phyloP scores from a whole-genome alignment of 2,113 vertebrate genomes.

The Thunnus maccoyii region DNA sequence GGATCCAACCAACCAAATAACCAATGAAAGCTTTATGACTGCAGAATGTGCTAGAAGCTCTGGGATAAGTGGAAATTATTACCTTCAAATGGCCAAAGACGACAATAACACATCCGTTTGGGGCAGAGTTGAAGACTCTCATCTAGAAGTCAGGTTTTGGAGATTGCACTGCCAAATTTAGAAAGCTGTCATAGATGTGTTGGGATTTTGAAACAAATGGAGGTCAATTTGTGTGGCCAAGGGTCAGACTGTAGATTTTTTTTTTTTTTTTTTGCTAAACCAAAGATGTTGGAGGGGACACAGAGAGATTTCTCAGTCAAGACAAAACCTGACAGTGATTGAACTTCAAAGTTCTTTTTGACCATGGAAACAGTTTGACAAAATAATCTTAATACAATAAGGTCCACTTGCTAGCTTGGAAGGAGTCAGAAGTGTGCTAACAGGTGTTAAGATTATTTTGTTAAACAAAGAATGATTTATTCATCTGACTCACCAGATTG shows the following conservation, averaged over 20 bases:
- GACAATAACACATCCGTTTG: not conserved
- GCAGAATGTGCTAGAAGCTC: slow-evolving; percentile 65
- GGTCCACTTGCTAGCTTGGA: not conserved
- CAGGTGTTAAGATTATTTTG: not conserved
- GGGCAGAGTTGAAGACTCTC: not conserved
- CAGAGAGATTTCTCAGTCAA: not conserved
- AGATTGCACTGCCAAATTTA: slow-evolving; percentile 23
- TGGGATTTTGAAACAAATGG: not conserved
- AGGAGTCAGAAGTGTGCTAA: not conserved
- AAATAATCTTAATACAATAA: not conserved
- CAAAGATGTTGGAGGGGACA: slow-evolving; percentile 27
- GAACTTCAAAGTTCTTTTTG: not conserved
- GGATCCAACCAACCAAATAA: slow-evolving; percentile 61
- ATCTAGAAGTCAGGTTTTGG: slow-evolving; percentile 1
- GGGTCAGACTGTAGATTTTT: not conserved
- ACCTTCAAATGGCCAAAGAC: slow-evolving; percentile 40
- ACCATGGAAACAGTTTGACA: slow-evolving; percentile 1
- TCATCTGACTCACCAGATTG: not conserved
- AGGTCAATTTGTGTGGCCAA: not conserved
- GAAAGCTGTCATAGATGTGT: not conserved
- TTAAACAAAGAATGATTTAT: slow-evolving; percentile 17
- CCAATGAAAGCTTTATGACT: slow-evolving; percentile 69
- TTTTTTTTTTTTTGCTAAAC: slow-evolving; percentile 31
- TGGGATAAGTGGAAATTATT: slow-evolving; percentile 28
- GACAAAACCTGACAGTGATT: not conserved